Base-by-base conservation (phyloP, 2,888 invertebrate species). In the Macaria liturata region DNA sequence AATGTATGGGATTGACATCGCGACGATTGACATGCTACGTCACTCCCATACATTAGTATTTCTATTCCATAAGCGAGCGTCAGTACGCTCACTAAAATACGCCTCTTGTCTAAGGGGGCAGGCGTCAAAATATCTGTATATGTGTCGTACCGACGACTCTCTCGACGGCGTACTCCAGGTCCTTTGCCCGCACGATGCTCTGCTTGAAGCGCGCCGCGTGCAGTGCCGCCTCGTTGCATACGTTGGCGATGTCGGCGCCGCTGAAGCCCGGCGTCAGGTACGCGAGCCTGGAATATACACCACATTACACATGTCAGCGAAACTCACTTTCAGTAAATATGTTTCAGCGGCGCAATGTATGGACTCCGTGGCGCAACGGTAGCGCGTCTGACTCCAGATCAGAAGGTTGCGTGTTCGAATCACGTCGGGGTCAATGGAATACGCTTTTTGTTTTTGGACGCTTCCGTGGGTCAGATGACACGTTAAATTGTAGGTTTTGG, bases 351-450 rank as follows among this genome's bases (percentile, higher is more conserved):
- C n/a, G 4, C n/a, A 6, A 4, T 7, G 3, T 45, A 8, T 20
- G 65, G 96, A 95, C 96, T 95, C 95, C 96, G 96, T 97, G 97
- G 97, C 97, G 97, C 97, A 97, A 97, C 96, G 97, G 97, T 97
- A 97, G 96, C 97, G 97, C 97, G 97, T 97, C 97, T 96, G 97
- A 97, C 97, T 97, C 97, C 97, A 97, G 97, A 97, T 97, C 97
- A 96, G 97, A 97, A 97, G 97, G 97, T 96, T 97, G 97, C 96
- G 97, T 97, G 97, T 97, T 97, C 97, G 96, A 97, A 96, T 97
- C 97, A 97, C 96, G 96, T 96, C 96, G 96, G 96, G 96, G 96
- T 97, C 96, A 96, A 81, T 0, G 3, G 30, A 9, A 7, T 3
- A 9, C 8, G 5, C 4, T 44, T 39, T 53, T 50, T 54, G 48